These are phyloP conservation scores for Monoplex corrugatus DNA, from an alignment of 2,888 invertebrate genomes.

Conservation along the genomic window DNA sequence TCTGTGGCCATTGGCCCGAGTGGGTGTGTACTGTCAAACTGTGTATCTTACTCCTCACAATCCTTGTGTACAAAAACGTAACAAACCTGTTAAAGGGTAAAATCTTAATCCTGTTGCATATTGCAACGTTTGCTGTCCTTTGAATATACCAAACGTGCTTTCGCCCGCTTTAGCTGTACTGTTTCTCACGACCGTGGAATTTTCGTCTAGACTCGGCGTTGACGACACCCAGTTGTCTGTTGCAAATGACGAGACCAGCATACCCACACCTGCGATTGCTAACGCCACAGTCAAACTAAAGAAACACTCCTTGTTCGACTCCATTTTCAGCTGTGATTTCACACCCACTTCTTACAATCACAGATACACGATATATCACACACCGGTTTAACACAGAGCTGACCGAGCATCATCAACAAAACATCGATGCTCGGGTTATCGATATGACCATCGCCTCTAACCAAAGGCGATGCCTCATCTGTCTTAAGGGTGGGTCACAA, in stretches of 20 bases:
- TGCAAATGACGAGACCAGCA: conserved; percentile 91
- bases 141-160: conserved; percentile 91
- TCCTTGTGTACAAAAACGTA: not conserved
- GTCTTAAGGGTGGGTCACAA: conserved; percentile 23
- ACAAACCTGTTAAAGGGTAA: conserved; percentile 85
- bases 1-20: too few relatives aligned
- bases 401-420: not conserved
- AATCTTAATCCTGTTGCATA: conserved; percentile 91
- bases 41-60: too few relatives aligned
- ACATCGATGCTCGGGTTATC: too few relatives aligned
- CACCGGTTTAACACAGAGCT: not conserved
- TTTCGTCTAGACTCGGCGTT: conserved; percentile 84
- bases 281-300: conserved; percentile 92
- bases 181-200: conserved; percentile 25
- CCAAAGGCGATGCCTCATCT: not conserved
- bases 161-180: conserved; percentile 49
- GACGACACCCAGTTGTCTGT: conserved; percentile 93
- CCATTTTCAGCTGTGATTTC: conserved; percentile 81
- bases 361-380: not conserved
- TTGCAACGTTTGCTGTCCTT: conserved; percentile 91
- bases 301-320: conserved; percentile 89
- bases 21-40: too few relatives aligned
- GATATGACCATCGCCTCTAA: not conserved
- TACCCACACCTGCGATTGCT: conserved; percentile 89
- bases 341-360: not conserved